Conservation (phyloP, 2,113 vertebrate genomes). For the Elephantulus edwardii region DNA sequence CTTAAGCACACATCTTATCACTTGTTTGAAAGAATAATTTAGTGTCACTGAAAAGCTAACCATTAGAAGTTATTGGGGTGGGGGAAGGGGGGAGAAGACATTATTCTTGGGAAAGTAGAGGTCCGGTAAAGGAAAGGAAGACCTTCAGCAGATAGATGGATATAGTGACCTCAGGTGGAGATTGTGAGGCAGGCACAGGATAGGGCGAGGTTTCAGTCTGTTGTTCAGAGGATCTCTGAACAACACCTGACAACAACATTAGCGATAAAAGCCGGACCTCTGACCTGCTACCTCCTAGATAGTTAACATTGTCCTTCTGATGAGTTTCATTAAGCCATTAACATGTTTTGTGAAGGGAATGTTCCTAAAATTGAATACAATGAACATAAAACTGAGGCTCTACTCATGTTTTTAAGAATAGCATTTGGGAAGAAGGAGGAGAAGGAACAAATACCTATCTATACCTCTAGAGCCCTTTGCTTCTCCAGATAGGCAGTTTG, state of each 20-base stretch:
- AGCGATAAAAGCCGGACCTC: background rate
- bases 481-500: background rate
- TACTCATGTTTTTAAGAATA: background rate
- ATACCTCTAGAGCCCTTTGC: background rate
- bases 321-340: background rate
- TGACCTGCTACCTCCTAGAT: background rate
- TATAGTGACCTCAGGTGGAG: too few relatives aligned
- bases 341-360: background rate
- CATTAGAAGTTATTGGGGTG: too few relatives aligned
- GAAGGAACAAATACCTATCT: background rate
- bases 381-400: background rate
- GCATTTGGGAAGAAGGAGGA: too few relatives aligned
- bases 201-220: too few relatives aligned
- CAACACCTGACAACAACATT: too few relatives aligned
- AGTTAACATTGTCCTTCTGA: background rate
- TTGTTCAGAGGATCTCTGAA: too few relatives aligned
- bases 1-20: background rate
- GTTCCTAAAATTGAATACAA: slow-evolving; percentile 39
- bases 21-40: background rate
- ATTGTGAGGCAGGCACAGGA: too few relatives aligned
- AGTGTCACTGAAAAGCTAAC: background rate
- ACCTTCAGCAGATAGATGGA: too few relatives aligned
- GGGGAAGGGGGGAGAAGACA: too few relatives aligned
- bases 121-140: too few relatives aligned
- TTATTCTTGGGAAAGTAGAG: too few relatives aligned